Conservation (phyloP, 2,113 vertebrate species). For the Mirza zaza region DNA sequence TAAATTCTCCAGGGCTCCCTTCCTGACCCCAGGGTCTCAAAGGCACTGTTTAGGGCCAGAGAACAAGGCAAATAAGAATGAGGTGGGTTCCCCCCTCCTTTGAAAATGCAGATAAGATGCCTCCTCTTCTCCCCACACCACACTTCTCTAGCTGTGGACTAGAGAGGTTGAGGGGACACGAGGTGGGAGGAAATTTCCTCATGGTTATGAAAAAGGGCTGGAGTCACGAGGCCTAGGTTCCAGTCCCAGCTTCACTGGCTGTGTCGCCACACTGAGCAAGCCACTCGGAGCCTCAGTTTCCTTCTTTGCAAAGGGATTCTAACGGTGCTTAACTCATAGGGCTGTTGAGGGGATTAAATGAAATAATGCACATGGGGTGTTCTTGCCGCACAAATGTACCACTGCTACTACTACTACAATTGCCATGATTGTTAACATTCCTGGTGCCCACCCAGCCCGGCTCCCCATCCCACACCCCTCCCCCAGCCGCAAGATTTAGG, state of each 20-base stretch:
- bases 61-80: not conserved
- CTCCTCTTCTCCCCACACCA: not conserved
- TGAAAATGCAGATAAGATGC: not conserved
- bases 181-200: not conserved
- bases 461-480: not conserved
- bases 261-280: not conserved
- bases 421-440: not conserved
- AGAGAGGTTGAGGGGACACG: not conserved
- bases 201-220: not conserved
- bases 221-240: not conserved
- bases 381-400: not conserved
- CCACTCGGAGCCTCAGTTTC: not conserved
- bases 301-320: not conserved
- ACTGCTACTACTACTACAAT: not conserved
- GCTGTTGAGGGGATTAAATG: not conserved
- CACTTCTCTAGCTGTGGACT: not conserved
- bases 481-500: not conserved
- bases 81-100: not conserved
- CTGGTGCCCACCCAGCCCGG: not conserved
- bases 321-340: not conserved
- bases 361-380: not conserved
- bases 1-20: not conserved
- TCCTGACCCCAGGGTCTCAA: not conserved
- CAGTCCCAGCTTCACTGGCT: not conserved
- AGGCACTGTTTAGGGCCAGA: not conserved